Conservation (phyloP, 2,888 invertebrate genomes). For the Elmis aenea region DNA sequence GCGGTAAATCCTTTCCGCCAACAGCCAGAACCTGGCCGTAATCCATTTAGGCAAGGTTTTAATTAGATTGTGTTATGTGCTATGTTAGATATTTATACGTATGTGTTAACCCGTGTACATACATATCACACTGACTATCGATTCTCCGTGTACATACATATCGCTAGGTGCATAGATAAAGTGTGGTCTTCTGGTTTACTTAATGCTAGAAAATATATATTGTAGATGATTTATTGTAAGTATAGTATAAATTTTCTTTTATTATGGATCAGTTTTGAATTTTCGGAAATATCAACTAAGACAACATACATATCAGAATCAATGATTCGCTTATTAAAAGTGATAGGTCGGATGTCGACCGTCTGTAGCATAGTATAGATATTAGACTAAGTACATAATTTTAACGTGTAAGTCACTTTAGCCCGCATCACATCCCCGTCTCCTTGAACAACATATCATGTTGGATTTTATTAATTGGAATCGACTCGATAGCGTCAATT, state of each 20-base stretch:
- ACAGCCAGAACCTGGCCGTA: constrained; percentile 52
- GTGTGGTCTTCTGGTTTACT: constrained; percentile 6
- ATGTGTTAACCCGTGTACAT: constrained; percentile 24
- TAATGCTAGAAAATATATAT: constrained; percentile 5
- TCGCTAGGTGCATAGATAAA: constrained; percentile 11
- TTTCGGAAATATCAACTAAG: constrained; percentile 46
- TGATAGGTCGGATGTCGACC: constrained; percentile 37
- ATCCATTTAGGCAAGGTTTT: constrained; percentile 81
- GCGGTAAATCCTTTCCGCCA: constrained; percentile 45
- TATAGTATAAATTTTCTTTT: constrained; percentile 11
- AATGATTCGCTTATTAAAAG: constrained; percentile 43
- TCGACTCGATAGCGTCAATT: constrained; percentile 43
- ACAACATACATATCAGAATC: constrained; percentile 50
- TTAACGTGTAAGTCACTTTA: constrained; percentile 29
- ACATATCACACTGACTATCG: constrained; percentile 43
- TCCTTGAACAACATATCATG: constrained; percentile 22
- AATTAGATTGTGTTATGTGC: constrained; percentile 25
- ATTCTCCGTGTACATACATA: constrained; percentile 39
- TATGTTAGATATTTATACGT: constrained; percentile 7
- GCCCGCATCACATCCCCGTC: constrained; percentile 39
- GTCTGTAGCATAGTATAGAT: constrained; percentile 15
- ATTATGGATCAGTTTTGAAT: constrained; percentile 10
- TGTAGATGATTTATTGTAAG: not conserved
- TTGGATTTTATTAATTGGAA: constrained; percentile 44
- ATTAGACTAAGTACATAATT: constrained; percentile 4